A percentile compares a stretch with the other conserved stretches of the same genome.
phyloP scores from a whole-genome alignment of 2,888 invertebrate species.

The Seladonia tumulorum region DNA sequence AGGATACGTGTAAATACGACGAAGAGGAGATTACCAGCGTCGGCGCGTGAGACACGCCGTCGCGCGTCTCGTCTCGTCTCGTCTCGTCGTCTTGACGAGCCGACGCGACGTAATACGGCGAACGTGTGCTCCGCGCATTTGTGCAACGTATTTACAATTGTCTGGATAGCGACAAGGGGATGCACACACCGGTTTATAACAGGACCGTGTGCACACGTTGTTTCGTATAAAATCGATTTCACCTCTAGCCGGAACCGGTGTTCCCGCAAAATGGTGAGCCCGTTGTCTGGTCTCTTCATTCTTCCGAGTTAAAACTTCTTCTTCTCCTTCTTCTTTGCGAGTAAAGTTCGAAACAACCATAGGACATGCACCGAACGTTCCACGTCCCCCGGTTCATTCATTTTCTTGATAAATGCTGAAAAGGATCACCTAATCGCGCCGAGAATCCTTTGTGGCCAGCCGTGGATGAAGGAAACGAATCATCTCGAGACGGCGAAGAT shows the following conservation, averaged over 20 bases:
- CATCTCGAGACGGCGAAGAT: conserved; percentile 28
- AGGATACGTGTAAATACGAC: conserved; percentile 67
- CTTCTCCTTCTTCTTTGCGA: neutral
- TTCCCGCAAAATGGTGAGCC: conserved; percentile 22
- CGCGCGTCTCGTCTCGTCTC: neutral
- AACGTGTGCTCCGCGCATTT: conserved; percentile 1
- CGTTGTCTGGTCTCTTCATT: conserved; percentile 32
- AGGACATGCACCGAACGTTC: conserved; percentile 48
- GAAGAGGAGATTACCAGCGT: conserved; percentile 60
- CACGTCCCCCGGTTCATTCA: conserved; percentile 29
- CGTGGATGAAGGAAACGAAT: conserved; percentile 16
- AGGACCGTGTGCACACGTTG: conserved; percentile 34
- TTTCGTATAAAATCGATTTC: conserved; percentile 66
- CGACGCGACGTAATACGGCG: conserved; percentile 37
- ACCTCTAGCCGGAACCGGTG: conserved; percentile 33
- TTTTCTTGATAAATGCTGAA: conserved; percentile 42
- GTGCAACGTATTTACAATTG: conserved; percentile 52
- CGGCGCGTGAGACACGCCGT: conserved; percentile 25
- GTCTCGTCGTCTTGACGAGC: conserved; percentile 36
- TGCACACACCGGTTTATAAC: conserved; percentile 50
- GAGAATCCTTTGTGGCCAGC: conserved; percentile 21
- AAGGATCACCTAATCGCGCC: conserved; percentile 24
- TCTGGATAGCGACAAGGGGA: conserved; percentile 35
- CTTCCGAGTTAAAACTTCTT: neutral
- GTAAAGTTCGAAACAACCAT: conserved; percentile 29